A percentile compares a stretch with the other conserved stretches of the same genome.
Evolutionary conservation across 2,113 vertebrate species (phyloP).

Genomic region (Porphyrio hochstetteri): DNA sequence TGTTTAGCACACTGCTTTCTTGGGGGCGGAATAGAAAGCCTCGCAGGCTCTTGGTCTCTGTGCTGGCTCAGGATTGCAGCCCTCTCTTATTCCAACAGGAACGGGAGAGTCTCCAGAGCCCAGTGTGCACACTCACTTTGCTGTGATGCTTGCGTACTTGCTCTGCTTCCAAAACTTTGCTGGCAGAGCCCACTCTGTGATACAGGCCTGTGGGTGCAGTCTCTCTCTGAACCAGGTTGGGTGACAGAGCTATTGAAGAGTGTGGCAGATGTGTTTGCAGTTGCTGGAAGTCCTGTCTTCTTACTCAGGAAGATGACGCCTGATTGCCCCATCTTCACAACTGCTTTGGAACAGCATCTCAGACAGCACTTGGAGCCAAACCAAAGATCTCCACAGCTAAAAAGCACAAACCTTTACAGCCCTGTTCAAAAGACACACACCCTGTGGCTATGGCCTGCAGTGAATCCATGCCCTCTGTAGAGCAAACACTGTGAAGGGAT

Average conservation of each 20-base stretch:
- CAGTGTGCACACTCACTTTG: not conserved
- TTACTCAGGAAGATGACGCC: not conserved
- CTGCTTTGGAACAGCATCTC: not conserved
- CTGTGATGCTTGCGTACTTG: not conserved
- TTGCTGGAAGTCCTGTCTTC: not conserved
- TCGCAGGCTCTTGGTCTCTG: not conserved
- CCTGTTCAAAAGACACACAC: not conserved
- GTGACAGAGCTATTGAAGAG: not conserved
- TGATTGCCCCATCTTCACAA: not conserved
- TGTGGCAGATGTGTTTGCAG: not conserved
- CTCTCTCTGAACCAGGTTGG: not conserved
- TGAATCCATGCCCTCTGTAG: not conserved
- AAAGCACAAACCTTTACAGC: not conserved
- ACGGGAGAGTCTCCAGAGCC: not conserved
- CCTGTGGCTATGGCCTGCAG: not conserved
- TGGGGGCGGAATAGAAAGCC: not conserved
- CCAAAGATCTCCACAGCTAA: not conserved
- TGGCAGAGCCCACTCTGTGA: not conserved
- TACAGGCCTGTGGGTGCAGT: not conserved
- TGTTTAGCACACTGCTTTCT: accelerated
- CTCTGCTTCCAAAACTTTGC: not conserved
- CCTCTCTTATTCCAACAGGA: not conserved
- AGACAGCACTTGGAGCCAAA: not conserved
- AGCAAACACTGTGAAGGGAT: not conserved
- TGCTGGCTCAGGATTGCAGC: not conserved